Conservation (phyloP, 2,113 vertebrate genomes). For the Ciconia maguari region DNA sequence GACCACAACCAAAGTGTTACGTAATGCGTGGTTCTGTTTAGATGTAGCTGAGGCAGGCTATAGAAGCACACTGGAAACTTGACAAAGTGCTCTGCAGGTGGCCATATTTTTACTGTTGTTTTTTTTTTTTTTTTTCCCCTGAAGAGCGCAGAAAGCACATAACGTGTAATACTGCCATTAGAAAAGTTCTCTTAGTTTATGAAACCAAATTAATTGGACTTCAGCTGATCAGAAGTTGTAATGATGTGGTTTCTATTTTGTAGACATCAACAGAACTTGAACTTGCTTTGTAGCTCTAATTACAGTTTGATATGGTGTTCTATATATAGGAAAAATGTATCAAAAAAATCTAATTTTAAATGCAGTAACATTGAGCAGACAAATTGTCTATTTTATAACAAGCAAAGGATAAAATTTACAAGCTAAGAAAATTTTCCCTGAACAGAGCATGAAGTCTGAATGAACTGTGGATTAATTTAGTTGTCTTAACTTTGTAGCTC, state of each 20-base stretch:
- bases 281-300: not conserved
- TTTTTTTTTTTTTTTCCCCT: not conserved
- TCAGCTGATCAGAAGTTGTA: not conserved
- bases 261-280: not conserved
- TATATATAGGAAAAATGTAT: not conserved
- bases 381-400: not conserved
- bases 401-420: not conserved
- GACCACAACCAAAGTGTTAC: not conserved
- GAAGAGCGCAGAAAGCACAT: not conserved
- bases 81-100: not conserved
- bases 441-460: not conserved
- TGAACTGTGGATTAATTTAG: not conserved
- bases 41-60: not conserved
- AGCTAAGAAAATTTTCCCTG: not conserved
- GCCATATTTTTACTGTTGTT: not conserved
- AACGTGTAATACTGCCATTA: not conserved
- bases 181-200: not conserved
- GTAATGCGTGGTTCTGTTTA: not conserved
- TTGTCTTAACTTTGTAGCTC: conserved; percentile 77
- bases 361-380: not conserved
- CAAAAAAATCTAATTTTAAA: not conserved
- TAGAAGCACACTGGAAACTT: not conserved
- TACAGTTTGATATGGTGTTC: not conserved
- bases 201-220: not conserved
- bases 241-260: not conserved